Conservation (phyloP, 2,113 vertebrate genomes). For the Centrocercus urophasianus region DNA sequence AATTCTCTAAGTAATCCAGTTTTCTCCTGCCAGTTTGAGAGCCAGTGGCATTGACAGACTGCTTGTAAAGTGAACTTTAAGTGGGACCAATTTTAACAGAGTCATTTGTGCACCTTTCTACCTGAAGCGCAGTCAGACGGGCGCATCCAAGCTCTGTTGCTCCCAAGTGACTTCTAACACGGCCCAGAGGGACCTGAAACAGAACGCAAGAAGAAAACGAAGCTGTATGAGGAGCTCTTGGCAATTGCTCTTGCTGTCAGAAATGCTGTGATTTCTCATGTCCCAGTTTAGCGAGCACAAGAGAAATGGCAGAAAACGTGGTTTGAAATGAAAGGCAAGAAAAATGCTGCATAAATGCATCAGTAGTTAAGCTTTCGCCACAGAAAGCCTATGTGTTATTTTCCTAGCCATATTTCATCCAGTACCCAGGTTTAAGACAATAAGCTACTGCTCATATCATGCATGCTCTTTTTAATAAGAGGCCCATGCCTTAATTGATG, state of each 20-base stretch:
- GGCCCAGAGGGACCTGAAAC: neutral
- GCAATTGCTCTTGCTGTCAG: neutral
- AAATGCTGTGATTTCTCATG: neutral
- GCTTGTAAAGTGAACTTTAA: neutral
- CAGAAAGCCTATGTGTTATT: neutral
- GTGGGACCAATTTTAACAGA: neutral
- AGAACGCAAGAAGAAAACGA: neutral
- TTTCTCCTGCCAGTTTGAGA: neutral
- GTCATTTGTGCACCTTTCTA: neutral
- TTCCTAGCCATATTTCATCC: neutral
- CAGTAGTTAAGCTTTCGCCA: neutral
- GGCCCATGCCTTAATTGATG: neutral
- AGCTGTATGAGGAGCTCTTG: neutral
- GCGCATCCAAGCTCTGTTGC: neutral
- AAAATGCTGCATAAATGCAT: neutral
- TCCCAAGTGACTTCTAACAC: neutral
- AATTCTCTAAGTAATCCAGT: neutral
- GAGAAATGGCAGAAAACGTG: neutral
- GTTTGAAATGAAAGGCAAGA: neutral
- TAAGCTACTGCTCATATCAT: neutral
- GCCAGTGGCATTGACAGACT: neutral
- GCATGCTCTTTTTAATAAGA: neutral
- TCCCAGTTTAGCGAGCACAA: neutral
- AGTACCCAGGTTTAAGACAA: neutral
- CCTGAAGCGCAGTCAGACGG: neutral